Conservation (phyloP, 2,888 invertebrate species). For the Pachycephus smyrnensis region DNA sequence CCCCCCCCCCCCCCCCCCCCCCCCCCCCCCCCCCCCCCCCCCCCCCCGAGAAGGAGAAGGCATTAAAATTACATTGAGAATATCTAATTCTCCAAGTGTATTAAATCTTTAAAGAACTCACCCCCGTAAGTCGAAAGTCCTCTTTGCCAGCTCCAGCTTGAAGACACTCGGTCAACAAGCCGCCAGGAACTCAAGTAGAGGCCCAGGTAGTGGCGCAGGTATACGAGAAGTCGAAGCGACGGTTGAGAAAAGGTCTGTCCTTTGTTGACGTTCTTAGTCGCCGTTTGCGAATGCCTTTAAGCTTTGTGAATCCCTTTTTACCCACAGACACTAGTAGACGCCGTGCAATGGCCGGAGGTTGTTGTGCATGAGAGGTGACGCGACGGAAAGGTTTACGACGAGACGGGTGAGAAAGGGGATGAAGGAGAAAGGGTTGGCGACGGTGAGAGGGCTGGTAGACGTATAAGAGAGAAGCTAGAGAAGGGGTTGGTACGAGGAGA, state of each 20-base stretch:
- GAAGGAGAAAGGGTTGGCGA: not conserved
- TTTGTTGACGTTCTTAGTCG: slow-evolving; percentile 15
- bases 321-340: not conserved
- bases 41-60: no score
- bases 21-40: no score
- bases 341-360: not conserved
- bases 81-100: not conserved
- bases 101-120: slow-evolving; percentile 36
- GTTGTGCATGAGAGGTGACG: not conserved
- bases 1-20: not conserved
- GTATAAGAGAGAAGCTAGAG: not conserved
- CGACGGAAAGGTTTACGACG: not conserved
- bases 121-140: slow-evolving; percentile 56
- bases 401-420: not conserved
- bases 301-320: not conserved
- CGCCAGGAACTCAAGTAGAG: not conserved
- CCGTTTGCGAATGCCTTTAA: not conserved
- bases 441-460: not conserved
- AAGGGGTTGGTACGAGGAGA: slow-evolving; percentile 2
- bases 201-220: slow-evolving; percentile 7
- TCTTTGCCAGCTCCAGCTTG: slow-evolving; percentile 61
- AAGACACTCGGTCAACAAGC: slow-evolving; percentile 37
- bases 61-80: slow-evolving; percentile 10
- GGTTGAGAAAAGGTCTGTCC: not conserved
- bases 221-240: slow-evolving; percentile 17